Evolutionary conservation across 1,140 invertebrate species (phyloP), one percentile per base, ranked within the genome.

Genomic region (Trichonephila clavipes): DNA sequence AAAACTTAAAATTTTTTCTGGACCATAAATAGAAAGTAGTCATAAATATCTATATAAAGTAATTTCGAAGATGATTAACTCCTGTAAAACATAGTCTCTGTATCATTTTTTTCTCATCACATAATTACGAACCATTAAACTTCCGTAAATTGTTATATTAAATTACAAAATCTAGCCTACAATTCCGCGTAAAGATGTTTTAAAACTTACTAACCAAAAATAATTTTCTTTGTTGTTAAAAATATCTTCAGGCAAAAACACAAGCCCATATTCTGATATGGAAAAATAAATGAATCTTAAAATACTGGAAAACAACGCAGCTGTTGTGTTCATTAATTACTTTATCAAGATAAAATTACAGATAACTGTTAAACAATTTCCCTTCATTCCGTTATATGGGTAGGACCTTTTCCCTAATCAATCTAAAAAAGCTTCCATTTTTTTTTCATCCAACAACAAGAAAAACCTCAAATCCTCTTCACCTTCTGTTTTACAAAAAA

Each of bases 311-410:
- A 69, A 69, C 7, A 0, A 69, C 10, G n/a, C 24, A 69, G 64
- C n/a, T 64, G 10, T 69, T 69, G 21, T 77, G 7, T 28, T 34
- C 10, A 14, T 34, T 77, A 77, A 77, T 77, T 77, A 21, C 72
- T 77, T 77, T 40, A 77, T 77, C 72, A 40, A 77, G 34, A 40
- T 77, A 64, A 64, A 64, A 77, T 69, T 69, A 77, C 72, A 2
- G 34, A 77, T 77, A 77, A 34, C 28, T 16, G 16, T 18, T 18
- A 77, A 24, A 28, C 16, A 7, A 77, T 77, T 77, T 77, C 18
- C 14, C 18, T 77, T 14, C 16, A 18, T 69, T 28, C 66, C 66
- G 66, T 24, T 69, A 69, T 14, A 69, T 24, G 66, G 66, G 66
- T n/a, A 77, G 72, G 34, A 3, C 24, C 72, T 34, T 2, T 3